These are phyloP conservation scores for Achroia grisella DNA, from an alignment of 1,140 invertebrate genomes.

Conservation along the genomic window DNA sequence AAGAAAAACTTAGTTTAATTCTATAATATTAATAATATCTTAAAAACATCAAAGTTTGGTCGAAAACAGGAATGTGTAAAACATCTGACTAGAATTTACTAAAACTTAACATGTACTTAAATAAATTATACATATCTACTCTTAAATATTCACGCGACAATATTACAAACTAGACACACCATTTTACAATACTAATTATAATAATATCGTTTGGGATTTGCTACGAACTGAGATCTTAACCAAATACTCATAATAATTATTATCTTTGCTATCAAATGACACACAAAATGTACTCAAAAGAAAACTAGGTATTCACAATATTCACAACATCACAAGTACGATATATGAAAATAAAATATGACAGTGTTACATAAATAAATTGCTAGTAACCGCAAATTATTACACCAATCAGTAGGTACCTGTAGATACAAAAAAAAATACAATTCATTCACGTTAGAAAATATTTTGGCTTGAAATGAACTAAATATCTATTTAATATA, in stretches of 20 bases:
- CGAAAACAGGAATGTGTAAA: slow-evolving; percentile 70
- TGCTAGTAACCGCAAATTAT: too few relatives aligned
- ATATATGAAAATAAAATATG: background rate
- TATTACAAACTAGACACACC: slow-evolving; percentile 34
- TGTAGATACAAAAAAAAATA: too few relatives aligned
- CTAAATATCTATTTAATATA: too few relatives aligned
- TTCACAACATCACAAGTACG: slow-evolving; percentile 7
- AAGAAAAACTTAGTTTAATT: slow-evolving; percentile 5
- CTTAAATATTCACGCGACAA: slow-evolving; percentile 50
- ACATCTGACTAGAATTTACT: slow-evolving; percentile 71
- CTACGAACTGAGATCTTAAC: slow-evolving; percentile 60
- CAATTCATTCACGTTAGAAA: too few relatives aligned
- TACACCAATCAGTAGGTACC: too few relatives aligned
- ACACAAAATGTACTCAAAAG: slow-evolving; percentile 21
- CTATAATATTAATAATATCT: slow-evolving; percentile 11
- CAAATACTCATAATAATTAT: slow-evolving; percentile 7
- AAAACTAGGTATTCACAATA: slow-evolving; percentile 16
- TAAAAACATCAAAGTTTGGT: slow-evolving; percentile 47
- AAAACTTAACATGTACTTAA: slow-evolving; percentile 69
- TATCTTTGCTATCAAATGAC: slow-evolving; percentile 11
- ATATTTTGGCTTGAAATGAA: too few relatives aligned
- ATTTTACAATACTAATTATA: slow-evolving; percentile 18
- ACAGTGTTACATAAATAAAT: too few relatives aligned
- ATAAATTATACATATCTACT: slow-evolving; percentile 64
- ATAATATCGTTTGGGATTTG: slow-evolving; percentile 37